phyloP scores from a whole-genome alignment of 2,113 vertebrate species.

The Phyllostomus discolor region DNA sequence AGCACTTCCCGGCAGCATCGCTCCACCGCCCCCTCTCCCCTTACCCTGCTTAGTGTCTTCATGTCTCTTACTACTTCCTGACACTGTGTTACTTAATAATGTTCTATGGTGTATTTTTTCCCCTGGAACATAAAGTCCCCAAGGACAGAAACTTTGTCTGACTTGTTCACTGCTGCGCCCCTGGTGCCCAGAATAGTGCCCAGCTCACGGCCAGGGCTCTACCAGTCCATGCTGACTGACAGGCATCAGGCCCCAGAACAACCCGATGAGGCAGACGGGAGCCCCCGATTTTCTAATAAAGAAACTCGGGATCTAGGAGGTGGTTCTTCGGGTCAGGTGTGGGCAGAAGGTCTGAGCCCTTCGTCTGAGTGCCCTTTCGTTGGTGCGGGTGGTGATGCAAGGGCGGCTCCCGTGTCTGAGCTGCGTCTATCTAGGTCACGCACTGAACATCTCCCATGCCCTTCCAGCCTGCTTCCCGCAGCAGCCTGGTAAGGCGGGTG shows the following conservation, averaged over 20 bases:
- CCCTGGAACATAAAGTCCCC: background rate
- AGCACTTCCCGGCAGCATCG: background rate
- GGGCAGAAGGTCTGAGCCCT: background rate
- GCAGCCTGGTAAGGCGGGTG: background rate
- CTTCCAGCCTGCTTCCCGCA: background rate
- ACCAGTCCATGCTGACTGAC: background rate
- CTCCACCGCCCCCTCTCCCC: background rate
- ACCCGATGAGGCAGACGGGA: background rate
- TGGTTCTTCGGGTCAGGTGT: background rate
- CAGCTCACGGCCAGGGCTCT: background rate
- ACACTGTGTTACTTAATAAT: too few species aligned
- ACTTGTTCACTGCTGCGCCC: background rate
- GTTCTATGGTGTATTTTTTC: background rate
- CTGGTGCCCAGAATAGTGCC: background rate
- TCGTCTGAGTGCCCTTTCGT: background rate
- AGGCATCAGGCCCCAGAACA: background rate
- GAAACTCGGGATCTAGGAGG: background rate
- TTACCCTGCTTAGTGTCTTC: background rate
- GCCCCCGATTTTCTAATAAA: background rate
- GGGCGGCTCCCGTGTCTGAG: background rate
- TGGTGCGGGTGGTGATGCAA: background rate
- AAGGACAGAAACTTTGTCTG: background rate
- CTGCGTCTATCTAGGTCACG: background rate
- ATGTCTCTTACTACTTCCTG: background rate
- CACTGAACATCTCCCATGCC: too few species aligned